Percentiles rank a stretch among this genome's conserved stretches.
Evolutionary conservation across 2,888 invertebrate genomes (phyloP).

Genomic region (Ethmia dodecea): DNA sequence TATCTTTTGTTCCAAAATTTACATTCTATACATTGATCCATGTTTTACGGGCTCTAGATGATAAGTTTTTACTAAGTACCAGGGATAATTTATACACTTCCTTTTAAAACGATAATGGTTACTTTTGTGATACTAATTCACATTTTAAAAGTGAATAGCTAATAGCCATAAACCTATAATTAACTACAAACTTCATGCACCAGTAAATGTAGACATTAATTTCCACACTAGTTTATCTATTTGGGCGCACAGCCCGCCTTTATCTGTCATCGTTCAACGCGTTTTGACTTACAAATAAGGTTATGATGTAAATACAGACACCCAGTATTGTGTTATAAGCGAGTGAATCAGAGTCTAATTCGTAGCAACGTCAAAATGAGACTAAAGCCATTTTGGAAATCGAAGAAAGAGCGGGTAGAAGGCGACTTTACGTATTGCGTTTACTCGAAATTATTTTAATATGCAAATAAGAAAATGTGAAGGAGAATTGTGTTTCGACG

Average conservation of each 20-base stretch:
- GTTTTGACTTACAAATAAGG: constrained; percentile 45
- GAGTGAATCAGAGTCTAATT: constrained; percentile 40
- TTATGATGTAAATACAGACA: constrained; percentile 32
- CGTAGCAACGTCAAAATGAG: constrained; percentile 28
- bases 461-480: constrained; percentile 77
- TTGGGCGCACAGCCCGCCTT: constrained; percentile 75
- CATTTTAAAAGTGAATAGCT: constrained; percentile 68
- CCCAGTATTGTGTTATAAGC: constrained; percentile 34
- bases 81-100: constrained; percentile 64
- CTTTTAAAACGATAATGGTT: constrained; percentile 69
- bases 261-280: constrained; percentile 72
- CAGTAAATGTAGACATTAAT: constrained; percentile 78
- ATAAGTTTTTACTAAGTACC: constrained; percentile 48
- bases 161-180: constrained; percentile 74
- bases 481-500: constrained; percentile 72
- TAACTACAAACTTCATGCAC: constrained; percentile 77
- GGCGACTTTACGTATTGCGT: constrained; percentile 71
- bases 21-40: constrained; percentile 63
- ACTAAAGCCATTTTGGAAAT: constrained; percentile 39
- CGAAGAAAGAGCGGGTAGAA: constrained; percentile 39
- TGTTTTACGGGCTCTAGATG: constrained; percentile 49
- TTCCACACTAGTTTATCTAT: constrained; percentile 78
- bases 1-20: too few species aligned
- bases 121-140: constrained; percentile 67
- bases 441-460: constrained; percentile 77